These are phyloP conservation scores for Camelus bactrianus DNA, from an alignment of 2,113 vertebrate species.

Conservation along the genomic window DNA sequence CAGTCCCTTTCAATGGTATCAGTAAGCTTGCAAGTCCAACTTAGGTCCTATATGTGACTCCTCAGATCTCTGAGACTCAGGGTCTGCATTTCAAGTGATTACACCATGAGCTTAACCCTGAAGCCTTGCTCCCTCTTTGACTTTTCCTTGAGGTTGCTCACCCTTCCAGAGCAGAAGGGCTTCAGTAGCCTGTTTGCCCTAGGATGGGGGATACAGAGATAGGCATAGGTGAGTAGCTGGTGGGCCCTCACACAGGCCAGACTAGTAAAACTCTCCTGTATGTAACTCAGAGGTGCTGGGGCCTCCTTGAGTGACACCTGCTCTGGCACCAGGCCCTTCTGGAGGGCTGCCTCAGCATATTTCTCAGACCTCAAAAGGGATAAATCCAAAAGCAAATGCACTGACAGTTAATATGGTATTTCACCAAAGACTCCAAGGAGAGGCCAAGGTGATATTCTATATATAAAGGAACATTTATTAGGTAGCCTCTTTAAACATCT, in stretches of 20 bases:
- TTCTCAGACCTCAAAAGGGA: not conserved
- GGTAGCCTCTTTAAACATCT: not conserved
- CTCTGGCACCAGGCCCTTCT: not conserved
- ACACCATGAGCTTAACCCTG: not conserved
- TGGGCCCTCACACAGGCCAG: not conserved
- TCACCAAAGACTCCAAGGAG: not conserved
- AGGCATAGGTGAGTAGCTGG: not conserved
- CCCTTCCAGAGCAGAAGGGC: not conserved
- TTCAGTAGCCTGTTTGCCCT: not conserved
- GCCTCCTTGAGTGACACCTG: not conserved
- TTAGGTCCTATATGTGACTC: not conserved
- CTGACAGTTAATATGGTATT: not conserved
- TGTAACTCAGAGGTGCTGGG: not conserved
- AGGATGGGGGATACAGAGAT: not conserved
- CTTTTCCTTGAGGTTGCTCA: not conserved
- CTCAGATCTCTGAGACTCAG: not conserved
- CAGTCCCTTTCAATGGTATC: not conserved
- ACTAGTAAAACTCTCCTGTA: not conserved
- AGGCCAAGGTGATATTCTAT: not conserved
- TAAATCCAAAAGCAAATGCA: not conserved
- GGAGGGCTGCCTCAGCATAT: not conserved
- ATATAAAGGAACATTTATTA: not conserved
- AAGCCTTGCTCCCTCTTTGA: not conserved
- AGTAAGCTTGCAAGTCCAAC: not conserved
- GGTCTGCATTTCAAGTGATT: not conserved